phyloP scores from a whole-genome alignment of 2,888 invertebrate genomes.

The Holacanthella duospinosa region DNA sequence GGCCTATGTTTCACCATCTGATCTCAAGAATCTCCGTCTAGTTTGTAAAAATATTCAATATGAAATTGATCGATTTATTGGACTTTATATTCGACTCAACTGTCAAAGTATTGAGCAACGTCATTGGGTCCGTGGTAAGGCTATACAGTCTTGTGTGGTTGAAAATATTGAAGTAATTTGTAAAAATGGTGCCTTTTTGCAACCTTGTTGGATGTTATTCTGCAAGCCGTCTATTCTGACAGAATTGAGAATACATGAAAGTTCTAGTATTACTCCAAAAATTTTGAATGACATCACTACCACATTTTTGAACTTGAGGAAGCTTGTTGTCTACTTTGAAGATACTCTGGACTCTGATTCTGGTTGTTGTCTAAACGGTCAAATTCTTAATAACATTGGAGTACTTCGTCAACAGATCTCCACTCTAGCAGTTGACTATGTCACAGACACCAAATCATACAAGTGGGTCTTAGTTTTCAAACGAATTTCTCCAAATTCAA shows the following conservation, averaged over 20 bases:
- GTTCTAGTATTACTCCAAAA: neutral
- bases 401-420: neutral
- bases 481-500: neutral
- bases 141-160: neutral
- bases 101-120: neutral
- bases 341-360: neutral
- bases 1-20: neutral
- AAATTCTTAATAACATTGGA: neutral
- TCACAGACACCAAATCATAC: neutral
- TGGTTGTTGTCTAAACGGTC: no score
- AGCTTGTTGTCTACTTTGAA: neutral
- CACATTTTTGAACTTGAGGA: neutral
- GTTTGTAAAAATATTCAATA: neutral
- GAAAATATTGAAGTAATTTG: neutral
- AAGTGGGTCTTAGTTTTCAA: neutral
- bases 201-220: neutral
- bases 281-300: neutral
- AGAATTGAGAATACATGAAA: neutral
- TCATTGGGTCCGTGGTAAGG: neutral
- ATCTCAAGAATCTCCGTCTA: neutral
- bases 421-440: neutral
- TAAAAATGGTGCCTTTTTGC: no score
- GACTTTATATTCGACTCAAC: neutral
- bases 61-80: neutral
- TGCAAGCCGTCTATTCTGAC: neutral